These are phyloP conservation scores for Anolis carolinensis DNA, from an alignment of 2,113 vertebrate species.

Conservation along the genomic window DNA sequence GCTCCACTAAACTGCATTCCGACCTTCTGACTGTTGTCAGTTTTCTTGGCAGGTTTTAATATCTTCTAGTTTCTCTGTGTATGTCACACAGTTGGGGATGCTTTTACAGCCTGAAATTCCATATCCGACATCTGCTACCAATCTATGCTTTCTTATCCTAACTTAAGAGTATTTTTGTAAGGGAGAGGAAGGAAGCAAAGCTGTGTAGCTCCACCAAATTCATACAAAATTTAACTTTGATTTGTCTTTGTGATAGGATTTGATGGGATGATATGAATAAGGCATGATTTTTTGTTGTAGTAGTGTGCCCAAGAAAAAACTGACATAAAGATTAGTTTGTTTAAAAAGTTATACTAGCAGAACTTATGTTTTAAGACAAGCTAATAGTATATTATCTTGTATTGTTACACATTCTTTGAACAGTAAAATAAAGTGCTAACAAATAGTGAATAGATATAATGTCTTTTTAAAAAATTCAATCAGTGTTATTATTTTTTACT, in stretches of 20 bases:
- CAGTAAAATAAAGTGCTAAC: background rate
- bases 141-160: background rate
- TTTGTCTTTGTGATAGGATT: background rate
- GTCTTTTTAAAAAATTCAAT: too few relatives aligned
- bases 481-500: too few relatives aligned
- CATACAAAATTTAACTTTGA: conserved; percentile 6
- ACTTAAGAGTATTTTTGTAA: conserved; percentile 27
- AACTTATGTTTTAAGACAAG: background rate
- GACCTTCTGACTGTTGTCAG: conserved; percentile 52
- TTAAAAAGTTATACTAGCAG: background rate
- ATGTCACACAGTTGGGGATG: background rate
- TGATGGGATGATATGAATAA: background rate
- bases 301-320: background rate
- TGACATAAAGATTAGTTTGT: background rate
- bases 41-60: conserved; percentile 60
- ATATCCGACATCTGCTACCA: conserved; percentile 1
- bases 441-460: too few relatives aligned
- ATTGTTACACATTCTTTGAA: background rate
- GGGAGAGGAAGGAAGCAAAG: background rate
- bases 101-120: conserved; percentile 30
- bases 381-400: background rate
- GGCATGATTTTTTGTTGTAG: conserved; percentile 20
- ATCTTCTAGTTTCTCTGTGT: conserved; percentile 33
- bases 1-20: conserved; percentile 49
- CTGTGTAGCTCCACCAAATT: conserved; percentile 14